Conservation (phyloP, 2,797 vertebrate species). For the Anomalospiza imberbis region DNA sequence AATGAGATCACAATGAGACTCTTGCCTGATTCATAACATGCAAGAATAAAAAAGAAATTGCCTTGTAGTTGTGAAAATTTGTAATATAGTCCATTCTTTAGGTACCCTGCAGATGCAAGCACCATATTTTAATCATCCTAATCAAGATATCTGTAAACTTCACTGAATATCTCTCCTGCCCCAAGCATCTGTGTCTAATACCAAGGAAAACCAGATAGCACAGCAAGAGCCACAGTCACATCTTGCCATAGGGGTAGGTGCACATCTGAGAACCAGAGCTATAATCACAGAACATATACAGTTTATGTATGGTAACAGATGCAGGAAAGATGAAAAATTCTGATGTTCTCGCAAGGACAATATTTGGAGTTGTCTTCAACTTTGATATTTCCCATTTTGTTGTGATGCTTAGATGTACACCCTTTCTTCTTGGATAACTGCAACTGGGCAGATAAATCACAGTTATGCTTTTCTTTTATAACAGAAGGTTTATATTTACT, state of each 20-base stretch:
- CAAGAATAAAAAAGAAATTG: background rate
- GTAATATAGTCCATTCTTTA: background rate
- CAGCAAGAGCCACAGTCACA: fast-evolving
- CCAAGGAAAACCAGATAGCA: background rate
- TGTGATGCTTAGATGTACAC: background rate
- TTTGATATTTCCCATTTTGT: background rate
- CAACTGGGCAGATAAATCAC: background rate
- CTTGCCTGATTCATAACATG: background rate
- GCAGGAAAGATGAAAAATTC: background rate
- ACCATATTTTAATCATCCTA: background rate
- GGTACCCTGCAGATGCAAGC: background rate
- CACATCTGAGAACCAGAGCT: background rate
- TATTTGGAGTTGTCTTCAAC: background rate
- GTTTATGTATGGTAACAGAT: background rate
- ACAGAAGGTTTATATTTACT: background rate
- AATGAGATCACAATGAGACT: background rate
- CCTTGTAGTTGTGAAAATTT: background rate
- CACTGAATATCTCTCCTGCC: background rate
- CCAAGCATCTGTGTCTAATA: fast-evolving
- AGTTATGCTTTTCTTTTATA: background rate
- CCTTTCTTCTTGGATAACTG: background rate
- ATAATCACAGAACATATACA: background rate
- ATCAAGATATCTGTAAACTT: background rate
- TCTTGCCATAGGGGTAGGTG: fast-evolving
- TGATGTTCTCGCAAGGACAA: background rate